These are phyloP conservation scores for Ladona fulva DNA, from an alignment of 1,140 invertebrate genomes.

Conservation along the genomic window DNA sequence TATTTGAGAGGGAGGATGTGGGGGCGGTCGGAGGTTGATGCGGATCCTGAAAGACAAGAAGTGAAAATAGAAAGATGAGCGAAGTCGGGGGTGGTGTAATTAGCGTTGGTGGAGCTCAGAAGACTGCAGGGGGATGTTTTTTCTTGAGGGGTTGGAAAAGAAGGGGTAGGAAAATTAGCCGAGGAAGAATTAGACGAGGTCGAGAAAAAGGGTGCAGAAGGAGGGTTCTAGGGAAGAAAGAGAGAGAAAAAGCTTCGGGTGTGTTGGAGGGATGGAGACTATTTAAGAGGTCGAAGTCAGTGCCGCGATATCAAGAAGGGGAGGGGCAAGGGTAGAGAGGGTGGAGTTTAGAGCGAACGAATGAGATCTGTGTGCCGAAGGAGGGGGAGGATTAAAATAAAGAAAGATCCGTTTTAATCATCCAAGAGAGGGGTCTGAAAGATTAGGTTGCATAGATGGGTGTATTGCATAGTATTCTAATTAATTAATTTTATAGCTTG, in stretches of 20 bases:
- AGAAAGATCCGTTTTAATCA: not conserved
- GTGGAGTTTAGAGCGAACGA: not conserved
- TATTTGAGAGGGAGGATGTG: not conserved
- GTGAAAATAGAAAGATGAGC: not conserved
- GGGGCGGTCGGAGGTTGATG: not conserved
- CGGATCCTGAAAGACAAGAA: not conserved
- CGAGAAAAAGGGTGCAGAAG: not conserved
- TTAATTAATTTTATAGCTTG: too few relatives aligned
- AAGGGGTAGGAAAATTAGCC: not conserved
- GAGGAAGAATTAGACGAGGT: not conserved
- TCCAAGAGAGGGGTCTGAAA: too few relatives aligned
- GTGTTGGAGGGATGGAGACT: not conserved
- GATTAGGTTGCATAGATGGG: too few relatives aligned
- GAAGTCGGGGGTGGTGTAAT: not conserved
- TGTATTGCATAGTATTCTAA: too few relatives aligned
- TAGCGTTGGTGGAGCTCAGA: not conserved
- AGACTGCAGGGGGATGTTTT: not conserved
- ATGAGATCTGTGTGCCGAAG: not conserved
- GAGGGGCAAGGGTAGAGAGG: not conserved
- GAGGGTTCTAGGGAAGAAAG: too few relatives aligned
- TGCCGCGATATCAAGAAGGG: not conserved
- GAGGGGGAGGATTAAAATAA: not conserved
- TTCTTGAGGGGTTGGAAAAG: not conserved
- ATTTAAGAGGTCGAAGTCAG: constrained; percentile 9
- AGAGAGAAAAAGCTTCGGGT: too few relatives aligned